A percentile compares a stretch with the other conserved stretches of the same genome.
These are phyloP conservation scores for Serranus cabrilla DNA, from an alignment of 2,797 vertebrate species.

Conservation along the genomic window DNA sequence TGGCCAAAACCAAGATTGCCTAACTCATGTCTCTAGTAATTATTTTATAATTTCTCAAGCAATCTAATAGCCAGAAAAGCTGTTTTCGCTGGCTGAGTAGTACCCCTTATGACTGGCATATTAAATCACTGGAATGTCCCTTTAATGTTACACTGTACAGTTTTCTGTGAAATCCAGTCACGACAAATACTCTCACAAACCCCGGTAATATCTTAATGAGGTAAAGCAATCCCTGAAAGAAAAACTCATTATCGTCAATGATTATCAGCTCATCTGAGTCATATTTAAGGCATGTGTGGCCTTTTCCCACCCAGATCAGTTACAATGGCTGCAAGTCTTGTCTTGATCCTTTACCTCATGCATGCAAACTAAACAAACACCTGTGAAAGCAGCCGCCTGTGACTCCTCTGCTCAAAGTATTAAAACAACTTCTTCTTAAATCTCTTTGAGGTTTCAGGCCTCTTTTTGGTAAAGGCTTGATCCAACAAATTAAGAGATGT, in stretches of 20 bases:
- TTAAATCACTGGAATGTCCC: background rate
- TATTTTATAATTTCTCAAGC: background rate
- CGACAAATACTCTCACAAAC: background rate
- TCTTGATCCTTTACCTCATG: conserved; percentile 42
- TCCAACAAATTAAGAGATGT: background rate
- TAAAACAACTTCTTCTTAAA: conserved; percentile 18
- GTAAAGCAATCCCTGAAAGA: conserved; percentile 13
- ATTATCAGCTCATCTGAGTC: conserved; percentile 29
- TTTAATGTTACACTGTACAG: conserved; percentile 17
- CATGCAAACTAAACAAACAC: conserved; percentile 19
- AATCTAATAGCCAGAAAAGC: background rate
- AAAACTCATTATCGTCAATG: conserved; percentile 20
- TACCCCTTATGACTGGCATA: background rate
- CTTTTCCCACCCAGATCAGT: background rate
- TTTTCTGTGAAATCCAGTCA: background rate
- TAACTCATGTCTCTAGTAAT: background rate
- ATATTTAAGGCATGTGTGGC: conserved; percentile 32
- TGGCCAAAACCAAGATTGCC: background rate
- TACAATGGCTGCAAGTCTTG: conserved; percentile 16
- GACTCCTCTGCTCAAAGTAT: conserved; percentile 8
- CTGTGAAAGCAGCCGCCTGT: conserved; percentile 16
- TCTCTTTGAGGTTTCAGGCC: conserved; percentile 27
- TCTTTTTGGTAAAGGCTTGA: conserved; percentile 11
- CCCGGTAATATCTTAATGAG: conserved; percentile 2
- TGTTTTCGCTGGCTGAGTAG: background rate